Evolutionary conservation across 1,140 invertebrate genomes (phyloP), one percentile per base, ranked within the genome.

Genomic region (Grapholita molesta): DNA sequence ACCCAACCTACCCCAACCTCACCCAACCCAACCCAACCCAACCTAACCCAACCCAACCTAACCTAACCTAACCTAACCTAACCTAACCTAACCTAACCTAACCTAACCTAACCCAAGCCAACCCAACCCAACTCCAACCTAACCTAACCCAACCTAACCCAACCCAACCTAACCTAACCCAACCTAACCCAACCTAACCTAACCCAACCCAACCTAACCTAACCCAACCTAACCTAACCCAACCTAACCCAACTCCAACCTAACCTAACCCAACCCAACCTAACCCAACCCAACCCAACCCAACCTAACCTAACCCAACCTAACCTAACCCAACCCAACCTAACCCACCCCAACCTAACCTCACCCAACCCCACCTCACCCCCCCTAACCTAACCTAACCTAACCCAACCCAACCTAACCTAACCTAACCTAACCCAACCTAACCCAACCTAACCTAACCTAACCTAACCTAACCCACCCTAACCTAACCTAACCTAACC

Each of bases 21-120:
- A 80, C 61, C 78, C 67, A 80, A 75, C 75, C 71, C 75, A 80
- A 78, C 74, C 70, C 79, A 82, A 78, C 78, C 75, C 69, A 82
- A 76, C 76, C 67, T 75, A 75, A 69, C 73, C 70, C 69, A 73
- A 76, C 77, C 73, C 79, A 76, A 76, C 76, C 68, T 79, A 79
- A 70, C 73, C 69, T 77, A 78, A 77, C 76, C 74, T 77, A 74
- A 75, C 76, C 71, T 73, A 75, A 74, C 67, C 67, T 70, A 70
- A 66, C 42, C 23, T 70, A 68, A 67, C 33, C 66, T 68, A 68
- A 68, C 66, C 66, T 71, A 67, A 57, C 65, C 52, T 70, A 53
- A 53, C 69, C 65, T 68, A 67, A 70, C 65, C 65, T 69, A 65
- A 33, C 61, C 68, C 30, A 69, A 69, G 28, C 61, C 30, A 67